Evolutionary conservation across 2,113 vertebrate species (phyloP).

Genomic region (Chaetodon auriga): DNA sequence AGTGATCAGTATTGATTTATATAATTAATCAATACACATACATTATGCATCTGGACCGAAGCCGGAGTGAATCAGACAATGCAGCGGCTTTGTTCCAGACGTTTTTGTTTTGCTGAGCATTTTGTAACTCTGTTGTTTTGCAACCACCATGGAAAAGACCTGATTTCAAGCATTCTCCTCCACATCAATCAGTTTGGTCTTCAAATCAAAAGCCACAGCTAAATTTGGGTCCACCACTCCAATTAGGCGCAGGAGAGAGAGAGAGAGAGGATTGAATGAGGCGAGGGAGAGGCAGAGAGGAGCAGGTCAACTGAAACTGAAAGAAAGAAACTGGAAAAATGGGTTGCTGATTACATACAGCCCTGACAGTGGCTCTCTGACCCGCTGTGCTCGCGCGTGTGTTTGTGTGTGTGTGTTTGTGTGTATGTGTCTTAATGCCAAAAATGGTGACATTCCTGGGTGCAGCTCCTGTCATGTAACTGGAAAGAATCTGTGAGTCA

Average conservation of each 20-base stretch:
- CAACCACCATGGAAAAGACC: slow-evolving; percentile 31
- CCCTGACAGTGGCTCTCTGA: slow-evolving; percentile 17
- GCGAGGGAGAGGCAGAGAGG: background rate
- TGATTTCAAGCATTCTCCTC: slow-evolving; percentile 50
- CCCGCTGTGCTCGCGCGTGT: background rate
- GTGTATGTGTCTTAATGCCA: slow-evolving; percentile 1
- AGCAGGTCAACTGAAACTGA: slow-evolving; percentile 4
- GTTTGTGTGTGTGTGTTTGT: slow-evolving; percentile 12
- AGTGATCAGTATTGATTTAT: slow-evolving; percentile 41
- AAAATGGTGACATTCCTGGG: slow-evolving; percentile 25
- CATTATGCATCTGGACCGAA: slow-evolving; percentile 5
- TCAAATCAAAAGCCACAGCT: slow-evolving; percentile 54
- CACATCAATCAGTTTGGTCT: slow-evolving; percentile 47
- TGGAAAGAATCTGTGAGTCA: background rate
- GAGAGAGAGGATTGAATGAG: background rate
- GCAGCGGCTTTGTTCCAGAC: background rate
- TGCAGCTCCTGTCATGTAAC: slow-evolving; percentile 21
- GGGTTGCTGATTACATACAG: slow-evolving; percentile 25
- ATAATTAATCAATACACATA: slow-evolving; percentile 36
- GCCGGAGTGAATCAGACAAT: slow-evolving; percentile 7
- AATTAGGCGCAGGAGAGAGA: slow-evolving; percentile 36
- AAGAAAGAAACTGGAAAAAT: slow-evolving; percentile 15
- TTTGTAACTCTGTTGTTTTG: slow-evolving; percentile 29
- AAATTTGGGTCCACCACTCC: slow-evolving; percentile 58
- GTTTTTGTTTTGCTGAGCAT: background rate